Evolutionary conservation across 2,888 invertebrate species (phyloP).

Genomic region (Poecilus cupreus): DNA sequence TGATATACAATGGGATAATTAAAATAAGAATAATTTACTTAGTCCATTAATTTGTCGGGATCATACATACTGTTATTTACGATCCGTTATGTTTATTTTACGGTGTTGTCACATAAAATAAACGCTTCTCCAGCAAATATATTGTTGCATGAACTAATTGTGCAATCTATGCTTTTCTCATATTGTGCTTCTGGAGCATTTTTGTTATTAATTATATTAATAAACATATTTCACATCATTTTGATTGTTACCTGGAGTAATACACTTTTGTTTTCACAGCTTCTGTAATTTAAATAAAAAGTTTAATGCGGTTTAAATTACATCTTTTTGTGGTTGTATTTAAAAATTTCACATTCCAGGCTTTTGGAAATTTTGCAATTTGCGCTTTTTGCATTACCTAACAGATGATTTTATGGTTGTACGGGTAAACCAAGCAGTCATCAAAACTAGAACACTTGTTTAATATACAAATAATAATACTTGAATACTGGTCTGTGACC

Average conservation of each 20-base stretch:
- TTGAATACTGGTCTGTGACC: no score
- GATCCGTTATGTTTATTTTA: constrained; percentile 7
- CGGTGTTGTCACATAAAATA: constrained; percentile 1
- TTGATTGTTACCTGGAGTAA: not conserved
- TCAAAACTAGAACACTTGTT: no score
- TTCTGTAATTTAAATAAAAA: not conserved
- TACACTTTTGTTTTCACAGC: not conserved
- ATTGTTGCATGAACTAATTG: not conserved
- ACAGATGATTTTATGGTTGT: not conserved
- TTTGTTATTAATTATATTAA: not conserved
- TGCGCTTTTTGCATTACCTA: not conserved
- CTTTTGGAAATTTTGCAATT: not conserved
- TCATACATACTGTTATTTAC: not conserved
- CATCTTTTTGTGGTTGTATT: not conserved
- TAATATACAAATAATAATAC: no score
- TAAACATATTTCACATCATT: not conserved
- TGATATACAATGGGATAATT: constrained; percentile 1
- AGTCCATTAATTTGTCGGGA: not conserved
- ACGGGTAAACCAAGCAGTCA: no score
- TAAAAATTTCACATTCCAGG: not conserved
- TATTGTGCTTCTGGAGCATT: not conserved
- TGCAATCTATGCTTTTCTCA: constrained; percentile 1
- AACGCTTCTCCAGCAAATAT: not conserved
- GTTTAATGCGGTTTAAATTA: not conserved
- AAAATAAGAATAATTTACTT: not conserved